phyloP scores from a whole-genome alignment of 1,140 invertebrate species.

The Hylaeus anthracinus region DNA sequence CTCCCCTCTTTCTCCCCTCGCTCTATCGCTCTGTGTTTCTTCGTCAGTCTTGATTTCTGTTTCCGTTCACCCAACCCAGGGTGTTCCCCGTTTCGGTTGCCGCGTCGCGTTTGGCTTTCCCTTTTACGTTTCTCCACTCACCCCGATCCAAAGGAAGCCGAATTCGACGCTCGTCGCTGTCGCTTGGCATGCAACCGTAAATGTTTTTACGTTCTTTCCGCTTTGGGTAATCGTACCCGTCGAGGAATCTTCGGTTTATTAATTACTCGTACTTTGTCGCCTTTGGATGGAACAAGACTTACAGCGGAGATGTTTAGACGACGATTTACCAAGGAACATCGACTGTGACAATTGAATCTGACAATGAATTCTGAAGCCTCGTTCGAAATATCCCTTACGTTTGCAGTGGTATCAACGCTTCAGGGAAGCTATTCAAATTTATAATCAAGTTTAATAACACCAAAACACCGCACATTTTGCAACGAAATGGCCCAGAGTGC shows the following conservation, averaged over 20 bases:
- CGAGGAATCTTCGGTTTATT: constrained; percentile 10
- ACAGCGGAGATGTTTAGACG: no score
- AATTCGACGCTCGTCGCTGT: constrained; percentile 2
- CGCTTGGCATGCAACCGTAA: neutral
- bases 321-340: no score
- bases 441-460: no score
- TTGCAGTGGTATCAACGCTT: no score
- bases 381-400: no score
- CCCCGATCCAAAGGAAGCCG: constrained; percentile 4
- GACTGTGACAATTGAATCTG: no score
- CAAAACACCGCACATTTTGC: no score
- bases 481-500: no score
- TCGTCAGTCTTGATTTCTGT: constrained; percentile 43
- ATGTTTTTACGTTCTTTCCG: constrained; percentile 25
- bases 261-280: neutral
- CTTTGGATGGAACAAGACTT: neutral
- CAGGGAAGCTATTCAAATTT: no score
- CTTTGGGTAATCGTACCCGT: neutral
- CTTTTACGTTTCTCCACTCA: constrained; percentile 22
- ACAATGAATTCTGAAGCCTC: no score
- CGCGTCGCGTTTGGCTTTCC: constrained; percentile 27
- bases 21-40: constrained; percentile 25
- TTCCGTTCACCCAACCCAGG: constrained; percentile 2
- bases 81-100: constrained; percentile 12
- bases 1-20: constrained; percentile 13